Evolutionary conservation across 2,797 vertebrate genomes (phyloP).

Genomic region (Phataginus tricuspis): DNA sequence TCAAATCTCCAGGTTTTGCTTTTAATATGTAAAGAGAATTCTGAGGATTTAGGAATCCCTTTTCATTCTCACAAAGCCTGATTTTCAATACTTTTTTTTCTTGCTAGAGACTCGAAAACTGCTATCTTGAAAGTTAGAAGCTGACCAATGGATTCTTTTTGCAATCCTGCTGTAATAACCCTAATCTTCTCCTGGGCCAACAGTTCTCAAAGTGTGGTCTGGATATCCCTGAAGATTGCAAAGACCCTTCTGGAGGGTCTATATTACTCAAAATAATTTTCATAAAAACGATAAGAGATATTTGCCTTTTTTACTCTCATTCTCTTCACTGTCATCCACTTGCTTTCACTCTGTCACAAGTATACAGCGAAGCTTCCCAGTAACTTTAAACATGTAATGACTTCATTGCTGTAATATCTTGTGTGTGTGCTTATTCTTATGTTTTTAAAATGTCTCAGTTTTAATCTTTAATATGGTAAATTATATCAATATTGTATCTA

Average conservation of each 20-base stretch:
- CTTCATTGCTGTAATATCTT: background rate
- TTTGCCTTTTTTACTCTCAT: background rate
- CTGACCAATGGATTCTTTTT: background rate
- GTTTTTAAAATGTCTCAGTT: background rate
- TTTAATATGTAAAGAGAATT: background rate
- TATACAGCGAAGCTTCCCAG: background rate
- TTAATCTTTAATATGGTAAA: background rate
- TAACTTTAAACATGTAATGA: background rate
- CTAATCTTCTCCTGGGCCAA: background rate
- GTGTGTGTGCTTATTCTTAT: background rate
- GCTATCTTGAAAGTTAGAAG: background rate
- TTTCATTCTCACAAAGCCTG: background rate
- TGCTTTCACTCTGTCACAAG: background rate
- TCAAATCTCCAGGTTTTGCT: background rate
- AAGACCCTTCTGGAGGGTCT: background rate
- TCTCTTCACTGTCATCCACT: background rate
- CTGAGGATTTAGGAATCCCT: background rate
- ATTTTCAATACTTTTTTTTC: background rate
- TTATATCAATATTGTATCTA: background rate
- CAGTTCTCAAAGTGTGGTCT: background rate
- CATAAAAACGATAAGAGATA: background rate
- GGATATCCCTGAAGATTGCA: background rate
- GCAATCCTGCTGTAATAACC: background rate
- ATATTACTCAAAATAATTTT: background rate
- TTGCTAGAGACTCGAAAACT: background rate